phyloP scores from a whole-genome alignment of 1,140 invertebrate species.

The Temnothorax curvispinosus region DNA sequence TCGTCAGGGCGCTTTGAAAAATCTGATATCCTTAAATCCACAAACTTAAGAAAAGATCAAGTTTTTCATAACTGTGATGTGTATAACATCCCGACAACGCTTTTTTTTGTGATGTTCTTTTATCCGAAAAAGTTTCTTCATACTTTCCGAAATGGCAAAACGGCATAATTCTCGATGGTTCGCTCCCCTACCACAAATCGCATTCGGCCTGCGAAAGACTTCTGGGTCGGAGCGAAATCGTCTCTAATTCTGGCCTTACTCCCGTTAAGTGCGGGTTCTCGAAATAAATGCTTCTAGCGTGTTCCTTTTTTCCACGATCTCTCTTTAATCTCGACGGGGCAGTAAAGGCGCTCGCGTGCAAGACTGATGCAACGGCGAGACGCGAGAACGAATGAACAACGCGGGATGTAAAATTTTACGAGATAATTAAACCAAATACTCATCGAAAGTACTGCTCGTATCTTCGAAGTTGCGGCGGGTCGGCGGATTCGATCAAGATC shows the following conservation, averaged over 20 bases:
- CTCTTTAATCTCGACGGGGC: slow-evolving; percentile 47
- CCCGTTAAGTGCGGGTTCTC: slow-evolving; percentile 65
- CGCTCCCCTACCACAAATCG: slow-evolving; percentile 33
- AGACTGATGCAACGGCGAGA: neutral
- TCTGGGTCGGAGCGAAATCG: slow-evolving; percentile 59
- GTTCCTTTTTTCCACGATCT: slow-evolving; percentile 58
- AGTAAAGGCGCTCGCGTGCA: slow-evolving; percentile 18
- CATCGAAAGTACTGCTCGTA: neutral
- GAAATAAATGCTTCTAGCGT: slow-evolving; percentile 69
- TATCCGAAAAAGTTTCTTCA: neutral
- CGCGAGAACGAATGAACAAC: slow-evolving; percentile 3
- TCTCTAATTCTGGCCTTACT: slow-evolving; percentile 62
- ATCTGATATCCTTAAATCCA: neutral
- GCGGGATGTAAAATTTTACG: slow-evolving; percentile 10
- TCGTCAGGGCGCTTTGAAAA: neutral
- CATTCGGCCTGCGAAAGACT: slow-evolving; percentile 39
- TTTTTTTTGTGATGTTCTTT: neutral
- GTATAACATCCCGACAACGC: neutral
- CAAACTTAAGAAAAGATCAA: neutral
- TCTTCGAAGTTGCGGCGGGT: neutral
- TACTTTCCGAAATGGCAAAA: neutral
- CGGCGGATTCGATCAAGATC: neutral
- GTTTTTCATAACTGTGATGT: neutral
- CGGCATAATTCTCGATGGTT: neutral
- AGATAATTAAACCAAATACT: slow-evolving; percentile 18